These are phyloP conservation scores for Scaptodrosophila lebanonensis DNA, from an alignment of 1,140 invertebrate species.

Conservation along the genomic window DNA sequence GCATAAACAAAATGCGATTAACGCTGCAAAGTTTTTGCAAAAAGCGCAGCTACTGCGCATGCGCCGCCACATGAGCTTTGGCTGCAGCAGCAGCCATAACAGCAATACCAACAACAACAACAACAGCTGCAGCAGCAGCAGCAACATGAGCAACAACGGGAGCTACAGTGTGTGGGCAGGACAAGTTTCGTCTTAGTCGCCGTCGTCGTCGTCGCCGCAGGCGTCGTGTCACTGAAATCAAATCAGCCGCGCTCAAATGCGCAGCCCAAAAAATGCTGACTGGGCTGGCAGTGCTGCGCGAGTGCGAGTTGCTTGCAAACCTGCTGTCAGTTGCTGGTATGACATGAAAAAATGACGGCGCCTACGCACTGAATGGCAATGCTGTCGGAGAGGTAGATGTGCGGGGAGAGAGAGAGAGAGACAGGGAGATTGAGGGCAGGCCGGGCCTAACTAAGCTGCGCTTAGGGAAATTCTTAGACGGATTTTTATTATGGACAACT, in stretches of 20 bases:
- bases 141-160: conserved; percentile 18
- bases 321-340: conserved; percentile 68
- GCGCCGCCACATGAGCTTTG: conserved; percentile 16
- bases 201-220: conserved; percentile 47
- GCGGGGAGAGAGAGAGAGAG: neutral
- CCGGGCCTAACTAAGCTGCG: conserved; percentile 45
- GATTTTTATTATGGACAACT: conserved; percentile 63
- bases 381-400: conserved; percentile 28
- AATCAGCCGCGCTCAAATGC: conserved; percentile 71
- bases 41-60: conserved; percentile 28
- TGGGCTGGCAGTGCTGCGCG: neutral
- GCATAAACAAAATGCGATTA: no score
- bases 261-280: conserved; percentile 51
- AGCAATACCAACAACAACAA: conserved; percentile 16
- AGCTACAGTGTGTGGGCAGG: conserved; percentile 34
- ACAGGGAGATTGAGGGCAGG: conserved; percentile 6
- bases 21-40: no score
- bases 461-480: conserved; percentile 69
- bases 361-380: conserved; percentile 52
- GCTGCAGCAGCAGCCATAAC: conserved; percentile 9
- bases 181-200: conserved; percentile 35
- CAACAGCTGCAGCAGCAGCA: neutral
- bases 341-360: conserved; percentile 66
- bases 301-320: conserved; percentile 51
- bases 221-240: conserved; percentile 71